Conservation (phyloP, 2,113 vertebrate species). For the Ctenomys sociabilis region DNA sequence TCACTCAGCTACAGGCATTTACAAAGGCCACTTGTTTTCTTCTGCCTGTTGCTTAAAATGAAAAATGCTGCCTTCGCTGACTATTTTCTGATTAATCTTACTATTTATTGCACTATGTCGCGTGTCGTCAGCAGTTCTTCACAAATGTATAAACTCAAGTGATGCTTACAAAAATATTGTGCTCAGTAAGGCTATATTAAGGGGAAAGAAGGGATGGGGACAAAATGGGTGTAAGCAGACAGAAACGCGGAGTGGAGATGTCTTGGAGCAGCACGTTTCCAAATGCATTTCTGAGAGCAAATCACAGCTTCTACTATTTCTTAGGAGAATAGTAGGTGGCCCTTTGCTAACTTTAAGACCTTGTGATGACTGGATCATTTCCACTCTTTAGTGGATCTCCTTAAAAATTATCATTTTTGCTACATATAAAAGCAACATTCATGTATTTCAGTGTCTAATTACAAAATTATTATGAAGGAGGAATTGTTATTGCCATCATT, state of each 20-base stretch:
- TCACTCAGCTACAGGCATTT: conserved; percentile 72
- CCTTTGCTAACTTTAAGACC: background rate
- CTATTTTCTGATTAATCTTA: conserved; percentile 73
- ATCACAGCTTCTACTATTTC: background rate
- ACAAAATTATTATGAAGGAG: background rate
- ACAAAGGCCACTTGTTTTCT: conserved; percentile 76
- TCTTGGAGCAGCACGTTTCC: background rate
- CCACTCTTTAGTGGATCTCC: background rate
- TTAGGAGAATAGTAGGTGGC: background rate
- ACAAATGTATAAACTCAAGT: conserved; percentile 28
- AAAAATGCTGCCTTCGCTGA: conserved; percentile 48
- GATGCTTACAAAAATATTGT: conserved; percentile 28
- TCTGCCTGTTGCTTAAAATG: conserved; percentile 60
- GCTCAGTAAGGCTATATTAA: background rate
- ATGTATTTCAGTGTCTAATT: background rate
- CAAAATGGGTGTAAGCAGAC: background rate
- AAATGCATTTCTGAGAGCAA: background rate
- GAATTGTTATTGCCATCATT: background rate
- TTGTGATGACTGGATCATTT: background rate
- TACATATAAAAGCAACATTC: background rate
- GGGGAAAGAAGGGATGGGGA: background rate
- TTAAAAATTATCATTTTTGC: background rate
- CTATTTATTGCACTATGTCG: conserved; percentile 62
- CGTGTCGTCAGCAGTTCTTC: conserved; percentile 62
- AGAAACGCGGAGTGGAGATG: background rate